Evolutionary conservation across 2,113 vertebrate genomes (phyloP).

Genomic region (Saccopteryx leptura): DNA sequence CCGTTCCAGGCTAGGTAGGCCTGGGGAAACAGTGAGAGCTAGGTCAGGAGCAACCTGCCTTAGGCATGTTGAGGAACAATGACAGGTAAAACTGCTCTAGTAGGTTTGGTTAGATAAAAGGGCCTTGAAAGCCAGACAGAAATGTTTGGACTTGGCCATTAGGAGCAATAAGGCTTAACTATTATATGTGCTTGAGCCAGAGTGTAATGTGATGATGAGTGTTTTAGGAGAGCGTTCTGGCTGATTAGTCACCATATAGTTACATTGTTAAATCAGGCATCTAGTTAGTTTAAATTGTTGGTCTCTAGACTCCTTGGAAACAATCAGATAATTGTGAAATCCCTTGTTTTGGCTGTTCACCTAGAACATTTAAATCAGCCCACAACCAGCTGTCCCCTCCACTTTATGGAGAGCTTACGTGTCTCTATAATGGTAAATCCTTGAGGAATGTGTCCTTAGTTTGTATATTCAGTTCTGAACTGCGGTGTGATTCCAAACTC

Average conservation of each 20-base stretch:
- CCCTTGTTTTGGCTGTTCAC: conserved; percentile 60
- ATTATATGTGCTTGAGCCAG: not conserved
- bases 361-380: conserved; percentile 46
- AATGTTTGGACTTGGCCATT: not conserved
- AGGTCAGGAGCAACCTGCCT: not conserved
- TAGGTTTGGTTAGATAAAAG: not conserved
- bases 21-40: not conserved
- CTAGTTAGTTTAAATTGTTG: conserved; percentile 19
- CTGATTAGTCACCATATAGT: conserved; percentile 13
- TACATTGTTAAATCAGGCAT: conserved; percentile 2
- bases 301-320: conserved; percentile 60
- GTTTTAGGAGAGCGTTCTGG: conserved; percentile 47
- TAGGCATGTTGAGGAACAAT: not conserved
- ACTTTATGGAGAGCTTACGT: not conserved
- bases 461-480: conserved; percentile 57
- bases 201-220: not conserved
- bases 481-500: conserved; percentile 40
- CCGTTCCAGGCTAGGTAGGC: not conserved
- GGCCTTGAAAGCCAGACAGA: not conserved
- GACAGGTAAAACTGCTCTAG: not conserved
- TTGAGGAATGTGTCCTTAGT: not conserved
- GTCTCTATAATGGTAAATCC: conserved; percentile 4
- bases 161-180: conserved; percentile 20
- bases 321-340: conserved; percentile 48
- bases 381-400: conserved; percentile 62